Evolutionary conservation across 2,113 vertebrate genomes (phyloP), one percentile per base, ranked within the genome.

Genomic region (Antennarius striatus): DNA sequence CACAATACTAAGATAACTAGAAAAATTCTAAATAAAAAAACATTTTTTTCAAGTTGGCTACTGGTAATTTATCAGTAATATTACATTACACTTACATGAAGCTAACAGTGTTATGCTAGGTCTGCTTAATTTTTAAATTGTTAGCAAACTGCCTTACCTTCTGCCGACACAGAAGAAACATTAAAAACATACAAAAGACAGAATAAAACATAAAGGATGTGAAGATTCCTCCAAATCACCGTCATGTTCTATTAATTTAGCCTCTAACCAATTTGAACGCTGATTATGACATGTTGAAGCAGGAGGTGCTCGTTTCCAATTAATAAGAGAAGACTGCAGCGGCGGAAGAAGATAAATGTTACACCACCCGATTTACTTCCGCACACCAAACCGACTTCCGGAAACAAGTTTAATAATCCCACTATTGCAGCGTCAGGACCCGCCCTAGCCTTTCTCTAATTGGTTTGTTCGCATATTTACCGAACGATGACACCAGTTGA

Each of bases 121-220:
- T 29, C 6, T 10, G 46, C 52, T 57, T 43, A 62, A 52, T 16
- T 4, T 16, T 4, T 7, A n/a, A 14, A 62, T 52, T 54, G 59
- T 39, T 13, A 11, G n/a, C 39, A 45, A 30, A 36, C 42, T 4
- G 8, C 12, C 87, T 61, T 85, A 91, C 90, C 90, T 75, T 86
- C 73, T 5, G 71, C 82, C 5, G 36, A 32, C 46, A 56, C 79
- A 6, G 72, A 61, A 56, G 71, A 72, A 8, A 74, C 6, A 15
- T 36, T 8, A 22, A 0, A 54, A 29, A 17, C 16, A 67, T 5
- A 53, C 10, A 77, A 17, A 3, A 85, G 28, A 46, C 80, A 80
- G 0, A 84, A 43, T 36, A 88, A 72, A n/a, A 56, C 5, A 64
- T 16, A 47, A 0, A 5, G 11, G 1, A 66, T 2, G 5, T 30